Conservation (phyloP, 2,113 vertebrate species). For the Cranoglanis bouderius region DNA sequence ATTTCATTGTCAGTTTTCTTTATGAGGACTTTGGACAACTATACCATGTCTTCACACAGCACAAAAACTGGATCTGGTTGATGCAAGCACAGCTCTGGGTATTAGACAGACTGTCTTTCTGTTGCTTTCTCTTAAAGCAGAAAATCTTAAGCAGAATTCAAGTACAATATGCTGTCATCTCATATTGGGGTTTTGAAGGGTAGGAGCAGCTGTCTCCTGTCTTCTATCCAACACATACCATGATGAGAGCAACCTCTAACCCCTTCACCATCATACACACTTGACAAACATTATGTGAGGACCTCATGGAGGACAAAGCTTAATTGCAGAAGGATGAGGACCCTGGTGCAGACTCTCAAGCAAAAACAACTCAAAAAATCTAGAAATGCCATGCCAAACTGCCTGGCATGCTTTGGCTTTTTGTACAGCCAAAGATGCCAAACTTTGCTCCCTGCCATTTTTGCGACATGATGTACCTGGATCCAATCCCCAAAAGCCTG, state of each 20-base stretch:
- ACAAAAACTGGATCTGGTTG: not conserved
- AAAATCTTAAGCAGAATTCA: constrained; percentile 4
- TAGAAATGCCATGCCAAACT: constrained; percentile 15
- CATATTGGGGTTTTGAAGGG: constrained; percentile 27
- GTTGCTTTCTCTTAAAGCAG: not conserved
- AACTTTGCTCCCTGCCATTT: not conserved
- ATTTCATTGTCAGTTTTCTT: not conserved
- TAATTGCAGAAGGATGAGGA: constrained; percentile 20
- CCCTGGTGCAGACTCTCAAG: constrained; percentile 18
- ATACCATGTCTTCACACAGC: not conserved
- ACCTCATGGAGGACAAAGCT: constrained; percentile 30
- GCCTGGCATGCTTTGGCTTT: constrained; percentile 23
- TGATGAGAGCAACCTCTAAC: constrained; percentile 29
- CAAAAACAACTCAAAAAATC: constrained; percentile 35
- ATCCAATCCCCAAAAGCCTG: not conserved
- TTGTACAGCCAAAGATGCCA: constrained; percentile 20
- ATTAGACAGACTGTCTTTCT: not conserved
- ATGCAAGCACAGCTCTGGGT: not conserved
- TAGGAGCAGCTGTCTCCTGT: constrained; percentile 54
- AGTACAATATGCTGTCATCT: constrained; percentile 26
- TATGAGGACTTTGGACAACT: not conserved
- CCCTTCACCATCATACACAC: constrained; percentile 24
- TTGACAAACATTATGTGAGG: constrained; percentile 10
- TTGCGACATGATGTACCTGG: not conserved
- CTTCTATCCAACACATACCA: constrained; percentile 15